Base-by-base conservation (phyloP, 2,797 vertebrate genomes). In the Eulemur albifrons region DNA sequence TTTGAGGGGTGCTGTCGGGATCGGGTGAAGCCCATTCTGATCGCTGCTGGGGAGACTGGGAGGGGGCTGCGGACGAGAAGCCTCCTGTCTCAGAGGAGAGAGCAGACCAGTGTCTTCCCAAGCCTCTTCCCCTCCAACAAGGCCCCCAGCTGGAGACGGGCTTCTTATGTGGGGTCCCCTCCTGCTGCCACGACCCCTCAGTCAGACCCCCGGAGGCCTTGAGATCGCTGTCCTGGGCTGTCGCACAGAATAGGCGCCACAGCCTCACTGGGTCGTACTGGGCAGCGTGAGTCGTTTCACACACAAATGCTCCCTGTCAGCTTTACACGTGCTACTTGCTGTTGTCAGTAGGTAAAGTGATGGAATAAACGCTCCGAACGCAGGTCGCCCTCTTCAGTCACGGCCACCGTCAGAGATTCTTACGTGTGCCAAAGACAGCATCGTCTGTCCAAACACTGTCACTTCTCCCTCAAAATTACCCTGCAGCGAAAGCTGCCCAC, bases 401-500 rank as follows among this genome's bases (percentile, higher is more conserved):
- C 0, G 2, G 7, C 27, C 1, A 20, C n/a, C 23, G 10, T 0
- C 6, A 15, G 25, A 73, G 27, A 8, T 10, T 1, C n/a, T 35
- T 20, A 3, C 32, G 12, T 23, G 9, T 14, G 13, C 40, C 25
- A 13, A 30, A 67, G 86, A 15, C 1, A 0, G 17, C 1, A 0
- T 10, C n/a, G 0, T 9, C 8, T 27, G 3, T 30, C 23, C 9
- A 18, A 38, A 18, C 5, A 0, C 52, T 12, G 17, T 14, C 7
- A 9, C 2, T 1, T 20, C 8, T 15, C 43, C 23, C n/a, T 43
- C 72, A 14, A 59, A 72, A 25, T 12, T 2, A 7, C 0, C 7
- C 20, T 13, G 0, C 2, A 0, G 0, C 6, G 2, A 63, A 25
- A 11, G 12, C 54, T 30, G n/a, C 76, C 5, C 27, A 4, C 0